phyloP scores from a whole-genome alignment of 2,888 invertebrate genomes.

The Disparrhopalites patrizii region DNA sequence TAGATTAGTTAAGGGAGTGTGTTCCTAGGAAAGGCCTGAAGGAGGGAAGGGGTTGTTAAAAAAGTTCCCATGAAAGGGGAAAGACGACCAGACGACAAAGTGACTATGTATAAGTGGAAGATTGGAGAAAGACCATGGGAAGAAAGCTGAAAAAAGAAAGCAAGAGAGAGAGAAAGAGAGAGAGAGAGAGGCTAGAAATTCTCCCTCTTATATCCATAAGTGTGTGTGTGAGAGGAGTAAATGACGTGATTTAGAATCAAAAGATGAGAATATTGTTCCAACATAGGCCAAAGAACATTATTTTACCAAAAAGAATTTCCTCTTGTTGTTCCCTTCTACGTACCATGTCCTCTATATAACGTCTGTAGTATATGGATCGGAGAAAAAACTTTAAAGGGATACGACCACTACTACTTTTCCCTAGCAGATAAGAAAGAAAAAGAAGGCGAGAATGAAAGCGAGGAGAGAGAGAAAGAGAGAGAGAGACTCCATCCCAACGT shows the following conservation, averaged over 20 bases:
- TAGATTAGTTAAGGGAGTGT: too few relatives aligned
- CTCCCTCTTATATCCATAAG: not conserved
- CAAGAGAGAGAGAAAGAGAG: not conserved
- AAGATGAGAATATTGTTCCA: conserved; percentile 6
- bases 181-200: not conserved
- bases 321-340: too few relatives aligned
- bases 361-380: too few relatives aligned
- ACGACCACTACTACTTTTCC: too few relatives aligned
- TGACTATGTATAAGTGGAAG: too few relatives aligned
- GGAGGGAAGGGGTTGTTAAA: too few relatives aligned
- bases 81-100: not conserved
- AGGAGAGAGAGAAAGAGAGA: conserved; percentile 17
- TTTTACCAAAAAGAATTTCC: too few relatives aligned
- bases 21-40: too few relatives aligned
- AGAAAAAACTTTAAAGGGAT: too few relatives aligned
- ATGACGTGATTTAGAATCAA: not conserved
- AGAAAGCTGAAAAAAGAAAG: not conserved
- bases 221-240: not conserved
- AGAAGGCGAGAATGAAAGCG: not conserved
- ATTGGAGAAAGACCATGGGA: too few relatives aligned
- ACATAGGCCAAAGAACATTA: not conserved
- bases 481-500: conserved; percentile 8
- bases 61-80: not conserved
- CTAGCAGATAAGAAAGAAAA: not conserved
- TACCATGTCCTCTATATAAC: too few relatives aligned